Percentiles rank a stretch among this genome's conserved stretches.
Evolutionary conservation across 2,113 vertebrate genomes (phyloP).

Genomic region (Hoplias malabaricus): DNA sequence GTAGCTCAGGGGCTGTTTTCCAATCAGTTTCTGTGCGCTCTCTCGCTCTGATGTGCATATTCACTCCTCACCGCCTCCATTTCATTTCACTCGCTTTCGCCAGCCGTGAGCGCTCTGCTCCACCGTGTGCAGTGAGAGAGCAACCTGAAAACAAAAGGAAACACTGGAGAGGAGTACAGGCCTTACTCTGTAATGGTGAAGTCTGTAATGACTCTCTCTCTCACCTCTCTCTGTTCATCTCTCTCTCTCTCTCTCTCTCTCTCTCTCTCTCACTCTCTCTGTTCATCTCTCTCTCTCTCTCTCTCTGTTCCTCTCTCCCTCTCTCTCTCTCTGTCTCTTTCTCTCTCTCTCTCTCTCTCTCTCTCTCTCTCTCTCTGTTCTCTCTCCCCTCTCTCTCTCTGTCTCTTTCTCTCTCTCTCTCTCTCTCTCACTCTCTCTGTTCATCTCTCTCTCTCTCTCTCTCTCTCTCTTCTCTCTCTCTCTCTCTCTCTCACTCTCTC

Average conservation of each 20-base stretch:
- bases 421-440: no score
- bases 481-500: no score
- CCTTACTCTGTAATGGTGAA: neutral
- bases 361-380: neutral
- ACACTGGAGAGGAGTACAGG: neutral
- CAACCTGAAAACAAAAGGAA: neutral
- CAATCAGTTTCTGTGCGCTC: neutral
- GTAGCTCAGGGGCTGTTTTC: neutral
- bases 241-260: no score
- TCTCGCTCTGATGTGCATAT: neutral
- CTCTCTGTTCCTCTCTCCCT: neutral
- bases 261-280: no score
- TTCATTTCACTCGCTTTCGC: neutral
- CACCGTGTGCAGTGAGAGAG: neutral
- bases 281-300: neutral
- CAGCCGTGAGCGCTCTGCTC: neutral
- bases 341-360: neutral
- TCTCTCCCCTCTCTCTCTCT: neutral
- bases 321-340: no score
- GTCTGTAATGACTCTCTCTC: neutral
- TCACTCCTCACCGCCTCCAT: neutral
- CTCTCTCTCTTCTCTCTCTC: no score
- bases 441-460: neutral
- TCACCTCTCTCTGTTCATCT: neutral
- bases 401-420: neutral